Percentiles rank a stretch among this genome's conserved stretches.
Evolutionary conservation across 2,113 vertebrate genomes (phyloP).

Genomic region (Bufo bufo): DNA sequence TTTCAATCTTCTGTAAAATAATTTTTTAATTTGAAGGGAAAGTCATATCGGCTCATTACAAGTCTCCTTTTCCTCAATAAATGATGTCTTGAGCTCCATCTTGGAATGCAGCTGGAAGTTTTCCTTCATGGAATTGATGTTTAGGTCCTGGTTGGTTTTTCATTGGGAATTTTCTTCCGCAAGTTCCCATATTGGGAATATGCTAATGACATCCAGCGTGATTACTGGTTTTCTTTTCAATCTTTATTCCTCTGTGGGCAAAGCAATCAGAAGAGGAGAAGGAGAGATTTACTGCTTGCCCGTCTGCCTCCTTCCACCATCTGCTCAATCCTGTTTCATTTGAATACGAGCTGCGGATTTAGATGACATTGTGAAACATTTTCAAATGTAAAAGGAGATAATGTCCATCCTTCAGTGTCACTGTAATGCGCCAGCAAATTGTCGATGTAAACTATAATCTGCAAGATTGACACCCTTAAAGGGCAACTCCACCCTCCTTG

Average conservation of each 20-base stretch:
- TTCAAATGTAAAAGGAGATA: slow-evolving; percentile 73
- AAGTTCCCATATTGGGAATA: slow-evolving; percentile 91
- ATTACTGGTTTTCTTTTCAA: slow-evolving; percentile 95
- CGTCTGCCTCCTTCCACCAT: slow-evolving; percentile 82
- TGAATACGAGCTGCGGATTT: slow-evolving; percentile 82
- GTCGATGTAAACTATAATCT: slow-evolving; percentile 65
- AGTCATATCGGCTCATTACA: not conserved
- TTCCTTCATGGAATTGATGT: slow-evolving; percentile 75
- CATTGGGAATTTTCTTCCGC: slow-evolving; percentile 79
- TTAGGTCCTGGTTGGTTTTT: slow-evolving; percentile 80
- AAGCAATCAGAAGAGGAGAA: slow-evolving; percentile 89
- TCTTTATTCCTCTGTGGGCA: slow-evolving; percentile 89
- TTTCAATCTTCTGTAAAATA: slow-evolving; percentile 22
- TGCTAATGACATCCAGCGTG: slow-evolving; percentile 91
- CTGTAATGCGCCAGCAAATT: slow-evolving; percentile 61
- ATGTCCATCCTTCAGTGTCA: slow-evolving; percentile 72
- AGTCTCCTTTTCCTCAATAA: slow-evolving; percentile 24
- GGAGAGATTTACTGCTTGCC: slow-evolving; percentile 86
- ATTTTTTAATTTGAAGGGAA: slow-evolving; percentile 37
- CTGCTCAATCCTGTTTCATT: slow-evolving; percentile 84
- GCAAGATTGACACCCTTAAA: slow-evolving; percentile 65
- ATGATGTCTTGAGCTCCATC: slow-evolving; percentile 59
- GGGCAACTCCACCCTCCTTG: not conserved
- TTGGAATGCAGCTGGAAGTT: slow-evolving; percentile 82
- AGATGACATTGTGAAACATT: slow-evolving; percentile 71